Base-by-base conservation (phyloP, 2,888 invertebrate genomes). In the Drosophila kuntzei region DNA sequence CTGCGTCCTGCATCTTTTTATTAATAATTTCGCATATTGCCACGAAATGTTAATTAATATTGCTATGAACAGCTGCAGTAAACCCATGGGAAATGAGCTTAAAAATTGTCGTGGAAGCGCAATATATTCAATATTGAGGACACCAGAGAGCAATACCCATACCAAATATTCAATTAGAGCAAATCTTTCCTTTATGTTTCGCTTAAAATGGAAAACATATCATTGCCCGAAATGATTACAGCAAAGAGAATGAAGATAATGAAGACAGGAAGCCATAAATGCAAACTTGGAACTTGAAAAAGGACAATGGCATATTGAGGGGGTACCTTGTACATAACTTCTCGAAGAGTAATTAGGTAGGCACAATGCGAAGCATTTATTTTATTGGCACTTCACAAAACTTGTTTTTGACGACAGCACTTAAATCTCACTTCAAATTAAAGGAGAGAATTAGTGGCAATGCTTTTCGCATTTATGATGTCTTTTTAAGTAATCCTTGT, bases 41-140 rank as follows among this genome's bases (percentile, higher is more conserved):
- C 71, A 50, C 47, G 72, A 66, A 63, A 67, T 63, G 57, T 74
- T 76, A 83, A 83, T 87, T 82, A 85, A 81, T 85, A 76, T 69
- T 67, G 47, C 39, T 39, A 36, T 22, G 22, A 49, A 41, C 44
- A 16, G 46, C 44, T 36, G 32, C 25, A 36, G 46, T 12, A 41
- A 46, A n/a, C 70, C 37, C 39, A 2, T 32, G 29, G 49, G 20
- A 36, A 44, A 25, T 9, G n/a, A 29, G 25, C 36, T 27, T 49
- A n/a, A 41, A 54, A 46, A 50, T 55, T 60, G 44, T 46, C 34
- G 36, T 34, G 27, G 22, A 60, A 32, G 16, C 27, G 27, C 44
- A 57, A 74, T 54, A 67, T 72, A 73, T 72, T 76, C 71, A 65
- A 71, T 71, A 62, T 47, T 61, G 32, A 39, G 20, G 63, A 36